Conservation (phyloP, 2,888 invertebrate species). For the Drosophila percnosoma region DNA sequence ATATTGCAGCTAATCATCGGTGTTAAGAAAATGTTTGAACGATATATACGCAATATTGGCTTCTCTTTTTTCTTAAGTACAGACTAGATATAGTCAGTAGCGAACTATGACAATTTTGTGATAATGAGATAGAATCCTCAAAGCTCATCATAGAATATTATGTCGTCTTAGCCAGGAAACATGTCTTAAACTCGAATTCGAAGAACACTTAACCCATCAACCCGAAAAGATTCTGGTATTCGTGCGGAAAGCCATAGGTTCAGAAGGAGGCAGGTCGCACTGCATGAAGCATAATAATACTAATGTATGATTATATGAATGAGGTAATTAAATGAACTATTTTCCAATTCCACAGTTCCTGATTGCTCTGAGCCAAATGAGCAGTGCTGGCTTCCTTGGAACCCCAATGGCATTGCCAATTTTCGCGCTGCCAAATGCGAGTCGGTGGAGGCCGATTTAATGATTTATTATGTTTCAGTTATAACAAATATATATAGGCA, state of each 20-base stretch:
- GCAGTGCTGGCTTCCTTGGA: neutral
- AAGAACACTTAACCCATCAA: neutral
- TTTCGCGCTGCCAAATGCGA: slow-evolving; percentile 23
- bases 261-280: neutral
- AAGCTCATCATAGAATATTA: neutral
- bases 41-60: neutral
- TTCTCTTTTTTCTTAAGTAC: neutral
- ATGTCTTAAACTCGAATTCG: neutral
- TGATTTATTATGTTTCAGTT: slow-evolving; percentile 34
- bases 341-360: slow-evolving; percentile 38
- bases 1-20: neutral
- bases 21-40: neutral
- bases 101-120: neutral
- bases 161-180: neutral
- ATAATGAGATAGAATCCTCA: neutral
- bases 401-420: slow-evolving; percentile 9
- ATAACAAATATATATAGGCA: slow-evolving; percentile 13
- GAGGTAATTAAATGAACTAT: neutral
- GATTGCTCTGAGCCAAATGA: slow-evolving; percentile 11
- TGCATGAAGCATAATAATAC: neutral
- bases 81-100: too few relatives aligned
- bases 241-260: neutral
- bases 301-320: neutral
- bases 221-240: neutral
- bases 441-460: slow-evolving; percentile 21